Conservation (phyloP, 1,140 invertebrate species). For the Drosophila sproati region DNA sequence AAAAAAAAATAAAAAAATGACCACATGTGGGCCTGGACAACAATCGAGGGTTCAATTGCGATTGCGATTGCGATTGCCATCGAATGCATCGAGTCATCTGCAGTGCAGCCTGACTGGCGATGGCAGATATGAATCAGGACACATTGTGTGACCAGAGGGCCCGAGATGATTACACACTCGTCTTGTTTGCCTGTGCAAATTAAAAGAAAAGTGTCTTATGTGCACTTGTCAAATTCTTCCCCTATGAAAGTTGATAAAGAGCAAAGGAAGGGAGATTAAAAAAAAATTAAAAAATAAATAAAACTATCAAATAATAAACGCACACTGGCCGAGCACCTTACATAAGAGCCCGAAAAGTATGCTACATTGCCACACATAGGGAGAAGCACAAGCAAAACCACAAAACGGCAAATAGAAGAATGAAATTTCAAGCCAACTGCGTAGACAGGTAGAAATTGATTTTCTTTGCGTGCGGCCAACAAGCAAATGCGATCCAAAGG, state of each 20-base stretch:
- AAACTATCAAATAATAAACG: constrained; percentile 19
- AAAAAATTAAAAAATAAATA: background rate
- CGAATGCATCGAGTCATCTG: constrained; percentile 12
- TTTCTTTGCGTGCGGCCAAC: constrained; percentile 34
- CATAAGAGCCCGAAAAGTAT: constrained; percentile 66
- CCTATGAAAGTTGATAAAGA: constrained; percentile 30
- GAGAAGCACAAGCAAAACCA: constrained; percentile 5
- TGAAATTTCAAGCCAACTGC: constrained; percentile 5
- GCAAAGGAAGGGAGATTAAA: background rate
- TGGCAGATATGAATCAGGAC: constrained; percentile 1
- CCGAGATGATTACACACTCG: background rate
- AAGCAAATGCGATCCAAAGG: constrained; percentile 19
- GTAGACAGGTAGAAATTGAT: constrained; percentile 54
- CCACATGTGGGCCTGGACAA: background rate
- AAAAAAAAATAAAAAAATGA: background rate
- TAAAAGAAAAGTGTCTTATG: constrained; percentile 53
- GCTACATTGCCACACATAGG: constrained; percentile 43
- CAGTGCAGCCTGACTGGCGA: constrained; percentile 11
- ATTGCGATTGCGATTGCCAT: constrained; percentile 15
- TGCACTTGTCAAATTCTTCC: constrained; percentile 48
- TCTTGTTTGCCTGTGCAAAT: constrained; percentile 39
- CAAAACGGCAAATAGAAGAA: constrained; percentile 6
- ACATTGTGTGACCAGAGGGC: background rate
- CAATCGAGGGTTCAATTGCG: background rate
- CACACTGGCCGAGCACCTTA: constrained; percentile 29